Base-by-base conservation (phyloP, 2,888 invertebrate genomes). In the Agonopterix arenella region DNA sequence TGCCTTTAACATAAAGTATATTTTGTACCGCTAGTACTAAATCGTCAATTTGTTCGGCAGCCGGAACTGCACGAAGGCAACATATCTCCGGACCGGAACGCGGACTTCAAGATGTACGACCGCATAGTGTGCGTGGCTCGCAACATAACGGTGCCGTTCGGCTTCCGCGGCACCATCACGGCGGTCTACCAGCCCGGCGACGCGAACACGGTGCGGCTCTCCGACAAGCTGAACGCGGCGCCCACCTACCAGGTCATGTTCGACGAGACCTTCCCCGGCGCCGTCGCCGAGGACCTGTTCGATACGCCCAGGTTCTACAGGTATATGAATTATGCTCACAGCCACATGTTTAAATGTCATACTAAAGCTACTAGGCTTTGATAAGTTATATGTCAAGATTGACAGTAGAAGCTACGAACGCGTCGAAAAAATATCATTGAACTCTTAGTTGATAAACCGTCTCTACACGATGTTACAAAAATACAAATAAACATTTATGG, bases 161-260 rank as follows among this genome's bases (percentile, higher is more conserved):
- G 97, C 1, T 88, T 92, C 8, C 91, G 92, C 55, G 99, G 98
- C 36, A 98, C 97, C 0, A 89, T 99, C 1, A 93, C 96, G n/a
- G 96, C 92, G 0, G 88, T 94, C 8, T 81, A 57, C 60, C 81
- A 41, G 59, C 70, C 64, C 60, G 72, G 71, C 52, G 72, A 28
- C 65, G 67, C 68, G 70, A 91, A 64, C 73, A 90, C 76, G 44
- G 91, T 68, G 53, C 84, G 79, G 47, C 77, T 83, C 58, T 90
- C 78, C 36, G 93, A 89, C 67, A 91, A 84, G 47, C 66, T 72
- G 55, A 85, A 90, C 48, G 77, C 88, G 0, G 92, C 93, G 42
- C 86, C 84, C 0, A 85, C 93, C 49, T 96, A 94, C 68, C 96
- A 96, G 59, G 91, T 98, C 16, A 79, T 97, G 51, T 97, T 97